Base-by-base conservation (phyloP, 2,797 vertebrate species). In the Selene dorsalis region DNA sequence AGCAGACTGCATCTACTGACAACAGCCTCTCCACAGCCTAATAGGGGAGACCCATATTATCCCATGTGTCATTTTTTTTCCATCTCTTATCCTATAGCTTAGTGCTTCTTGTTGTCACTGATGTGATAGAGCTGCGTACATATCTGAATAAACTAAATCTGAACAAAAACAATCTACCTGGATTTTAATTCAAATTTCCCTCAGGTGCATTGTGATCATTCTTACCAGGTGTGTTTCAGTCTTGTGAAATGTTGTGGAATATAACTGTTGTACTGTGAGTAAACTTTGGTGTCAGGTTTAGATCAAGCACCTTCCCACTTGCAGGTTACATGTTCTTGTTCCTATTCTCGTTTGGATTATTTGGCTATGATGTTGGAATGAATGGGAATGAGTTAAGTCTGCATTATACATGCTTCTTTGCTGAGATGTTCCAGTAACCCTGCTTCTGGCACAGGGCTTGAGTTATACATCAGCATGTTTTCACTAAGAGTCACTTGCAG, bases 1-100 rank as follows among this genome's bases (percentile, higher is more conserved):
- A 86, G 24, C 57, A 2, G 14, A 45, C 58, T 80, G 67, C 62
- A 75, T 73, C 55, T 64, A 80, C 48, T 72, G 6, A 79, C 47
- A 86, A 86, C 75, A 84, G 28, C 57, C 45, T 50, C n/a, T 59
- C 39, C 26, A 26, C 32, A 4, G 55, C 59, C 59, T 60, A 38
- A 79, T 71, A 77, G 43, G 22, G 69, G 73, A 17, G 20, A 26
- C 67, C 70, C 50, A 6, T 66, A 65, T 68, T 66, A 60, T 64
- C 52, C 65, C 65, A 79, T 10, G 22, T 76, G 77, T 76, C 52
- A 32, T 57, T 58, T 58, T 59, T 56, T 13, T 56, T 22, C 58
- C 61, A n/a, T 12, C 53, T 65, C 20, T n/a, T 55, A 6, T 45
- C 47, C 43, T 6, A 20, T 59, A 30, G 10, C 14, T 60, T 30